These are phyloP conservation scores for Alaudala cheleensis DNA, from an alignment of 2,113 vertebrate species.

Conservation along the genomic window DNA sequence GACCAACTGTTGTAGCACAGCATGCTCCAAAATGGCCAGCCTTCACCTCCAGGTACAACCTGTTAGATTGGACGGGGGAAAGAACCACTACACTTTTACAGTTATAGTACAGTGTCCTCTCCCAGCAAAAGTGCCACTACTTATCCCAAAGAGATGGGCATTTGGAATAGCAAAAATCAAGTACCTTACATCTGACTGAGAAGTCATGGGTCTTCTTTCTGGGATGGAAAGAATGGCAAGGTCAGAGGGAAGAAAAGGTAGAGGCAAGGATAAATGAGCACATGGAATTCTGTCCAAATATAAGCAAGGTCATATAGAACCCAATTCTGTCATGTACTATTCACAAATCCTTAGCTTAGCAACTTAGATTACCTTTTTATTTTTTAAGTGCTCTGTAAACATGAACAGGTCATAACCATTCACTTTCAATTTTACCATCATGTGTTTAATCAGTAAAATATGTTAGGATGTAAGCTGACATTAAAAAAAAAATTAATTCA, in stretches of 20 bases:
- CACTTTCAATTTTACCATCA: neutral
- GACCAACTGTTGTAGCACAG: neutral
- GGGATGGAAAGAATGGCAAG: neutral
- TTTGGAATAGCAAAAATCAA: neutral
- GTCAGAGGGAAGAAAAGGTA: neutral
- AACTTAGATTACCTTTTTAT: neutral
- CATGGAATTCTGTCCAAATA: neutral
- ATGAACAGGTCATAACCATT: neutral
- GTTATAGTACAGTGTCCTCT: neutral
- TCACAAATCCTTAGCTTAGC: neutral
- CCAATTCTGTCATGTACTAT: neutral
- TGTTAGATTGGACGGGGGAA: neutral
- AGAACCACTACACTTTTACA: neutral
- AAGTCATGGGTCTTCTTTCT: neutral
- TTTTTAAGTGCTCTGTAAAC: neutral
- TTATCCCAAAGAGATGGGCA: neutral
- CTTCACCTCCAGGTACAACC: neutral
- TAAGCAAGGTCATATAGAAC: neutral
- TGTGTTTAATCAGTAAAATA: neutral
- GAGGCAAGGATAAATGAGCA: neutral
- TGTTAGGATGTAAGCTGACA: neutral
- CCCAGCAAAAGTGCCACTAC: neutral
- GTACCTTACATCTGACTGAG: neutral
- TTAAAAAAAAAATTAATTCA: neutral
- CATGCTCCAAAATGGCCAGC: neutral